Base-by-base conservation (phyloP, 1,140 invertebrate genomes). In the Hylaeus volcanicus region DNA sequence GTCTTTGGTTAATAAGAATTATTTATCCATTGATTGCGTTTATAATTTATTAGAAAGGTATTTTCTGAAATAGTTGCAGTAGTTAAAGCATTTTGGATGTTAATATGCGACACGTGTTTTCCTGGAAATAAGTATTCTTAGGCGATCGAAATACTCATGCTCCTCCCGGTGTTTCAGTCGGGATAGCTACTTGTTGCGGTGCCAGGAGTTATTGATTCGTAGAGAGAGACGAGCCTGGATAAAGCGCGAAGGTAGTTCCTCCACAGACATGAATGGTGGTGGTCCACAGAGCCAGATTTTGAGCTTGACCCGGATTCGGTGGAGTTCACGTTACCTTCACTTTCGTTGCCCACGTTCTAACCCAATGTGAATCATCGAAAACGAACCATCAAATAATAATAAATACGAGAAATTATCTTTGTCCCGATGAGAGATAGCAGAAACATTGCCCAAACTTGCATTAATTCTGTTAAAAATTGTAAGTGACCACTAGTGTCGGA, bases 221-320 rank as follows among this genome's bases (percentile, higher is more conserved):
- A 45, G 81, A 86, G 78, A 63, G 84, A 79, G 84, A 85, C 63
- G 80, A 56, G 37, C 15, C 1, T 41, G 37, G 26, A 11, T 26
- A 53, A 61, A 85, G 79, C 45, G 79, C 73, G 79, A 87, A 68
- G 56, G 71, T 82, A 86, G 58, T 74, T 87, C 86, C 79, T 83
- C 69, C 86, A 87, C 63, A 86, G 84, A 85, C 84, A 90, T 90
- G 87, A 91, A 91, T 91, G 89, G 87, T 41, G 86, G 48, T 68
- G 78, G 68, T 82, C 65, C 83, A 83, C 79, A 71, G 74, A 83
- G 78, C 70, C 84, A 78, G 78, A 86, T 88, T 90, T 90, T 90
- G 88, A 90, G 88, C 88, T 91, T 91, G 88, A 91, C 88, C 90
- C 82, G 82, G 83, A 90, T 90, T 86, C 68, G 56, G 26, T 53